Evolutionary conservation across 2,888 invertebrate species (phyloP), one percentile per base, ranked within the genome.

Genomic region (Troglohyphantes excavatus): DNA sequence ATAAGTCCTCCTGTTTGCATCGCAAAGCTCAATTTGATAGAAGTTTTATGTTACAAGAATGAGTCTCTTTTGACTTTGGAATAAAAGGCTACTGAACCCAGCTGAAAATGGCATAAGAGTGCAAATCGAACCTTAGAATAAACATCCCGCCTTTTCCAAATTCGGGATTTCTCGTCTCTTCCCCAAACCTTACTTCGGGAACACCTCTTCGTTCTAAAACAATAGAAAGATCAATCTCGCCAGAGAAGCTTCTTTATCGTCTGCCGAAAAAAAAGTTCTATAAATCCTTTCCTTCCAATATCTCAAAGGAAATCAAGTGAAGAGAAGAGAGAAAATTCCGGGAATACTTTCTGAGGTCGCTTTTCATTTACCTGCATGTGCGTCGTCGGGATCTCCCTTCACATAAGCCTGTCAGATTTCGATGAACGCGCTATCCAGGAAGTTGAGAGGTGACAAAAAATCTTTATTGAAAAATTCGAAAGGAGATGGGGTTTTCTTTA

Each of bases 331-430:
- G 2, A 53, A n/a, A 53, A 53, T 53, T 53, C 53, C 53, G 13
- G 53, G 53, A 13, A 53, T 53, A 53, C 53, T 53, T 53, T 53
- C n/a, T 53, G 13, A n/a, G 53, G 53, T 53, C 13, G 53, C 53
- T 53, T 53, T 53, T 53, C 53, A 53, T 53, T 53, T 53, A 53
- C 53, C 53, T 53, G 53, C 13, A n/a, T n/a, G n/a, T n/a, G n/a
- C 33, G 33, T 33, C 5, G 5, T 33, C 33, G 3, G 9, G n/a
- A 1, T 13, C 53, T n/a, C n/a, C n/a, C 17, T n/a, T 17, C 17
- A 5, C 53, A 1, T 2, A 5, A 53, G 53, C 53, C 53, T 2
- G 53, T n/a, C 53, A 53, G n/a, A 53, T n/a, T 53, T 13, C 53
- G 53, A 53, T 17, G 13, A 53, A 53, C 2, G 53, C n/a, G n/a